These are phyloP conservation scores for Amblyraja radiata DNA, from an alignment of 2,797 vertebrate species.

Conservation along the genomic window DNA sequence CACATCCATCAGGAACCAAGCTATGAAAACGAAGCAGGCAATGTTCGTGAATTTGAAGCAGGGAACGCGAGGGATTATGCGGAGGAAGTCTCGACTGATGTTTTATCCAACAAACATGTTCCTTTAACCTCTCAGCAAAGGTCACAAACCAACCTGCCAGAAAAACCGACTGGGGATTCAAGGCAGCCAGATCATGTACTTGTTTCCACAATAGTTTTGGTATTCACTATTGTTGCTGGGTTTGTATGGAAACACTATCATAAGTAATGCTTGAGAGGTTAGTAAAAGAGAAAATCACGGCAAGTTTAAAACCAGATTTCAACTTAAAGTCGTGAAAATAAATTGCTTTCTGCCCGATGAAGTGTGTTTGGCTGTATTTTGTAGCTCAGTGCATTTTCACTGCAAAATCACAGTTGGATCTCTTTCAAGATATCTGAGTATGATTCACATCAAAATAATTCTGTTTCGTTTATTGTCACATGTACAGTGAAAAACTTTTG, in stretches of 20 bases:
- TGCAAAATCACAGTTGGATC: background rate
- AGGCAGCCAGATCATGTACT: background rate
- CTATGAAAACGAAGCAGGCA: background rate
- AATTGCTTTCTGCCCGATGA: background rate
- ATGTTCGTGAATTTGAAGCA: background rate
- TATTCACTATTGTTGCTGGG: background rate
- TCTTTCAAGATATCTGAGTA: background rate
- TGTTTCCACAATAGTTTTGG: background rate
- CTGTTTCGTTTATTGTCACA: too few species aligned
- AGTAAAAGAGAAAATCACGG: background rate
- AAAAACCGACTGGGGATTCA: background rate
- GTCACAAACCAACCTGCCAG: background rate
- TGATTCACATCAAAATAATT: background rate
- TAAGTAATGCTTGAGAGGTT: background rate
- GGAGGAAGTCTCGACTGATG: background rate
- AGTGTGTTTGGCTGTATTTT: background rate
- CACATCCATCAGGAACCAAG: background rate
- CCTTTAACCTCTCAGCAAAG: background rate
- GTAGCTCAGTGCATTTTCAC: background rate
- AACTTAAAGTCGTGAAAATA: background rate
- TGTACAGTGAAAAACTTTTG: too few species aligned
- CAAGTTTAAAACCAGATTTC: background rate
- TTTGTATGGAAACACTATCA: conserved; percentile 12
- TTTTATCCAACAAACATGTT: background rate
- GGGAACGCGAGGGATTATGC: background rate